phyloP scores from a whole-genome alignment of 2,113 vertebrate genomes.

The Centropristis striata region DNA sequence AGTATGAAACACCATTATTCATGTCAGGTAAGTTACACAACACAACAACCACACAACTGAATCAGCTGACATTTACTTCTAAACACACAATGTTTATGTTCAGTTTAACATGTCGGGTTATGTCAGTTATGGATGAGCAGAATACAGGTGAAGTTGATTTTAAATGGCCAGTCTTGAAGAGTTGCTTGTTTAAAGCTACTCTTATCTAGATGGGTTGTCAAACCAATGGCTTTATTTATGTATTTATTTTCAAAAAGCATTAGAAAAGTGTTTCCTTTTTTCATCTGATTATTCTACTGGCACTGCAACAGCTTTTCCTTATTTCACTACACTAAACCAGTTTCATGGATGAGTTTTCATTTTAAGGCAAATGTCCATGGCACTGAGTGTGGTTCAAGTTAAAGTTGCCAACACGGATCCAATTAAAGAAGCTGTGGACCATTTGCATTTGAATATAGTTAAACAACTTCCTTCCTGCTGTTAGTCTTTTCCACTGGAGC shows the following conservation, averaged over 20 bases:
- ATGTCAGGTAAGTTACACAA: neutral
- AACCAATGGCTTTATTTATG: too few relatives aligned
- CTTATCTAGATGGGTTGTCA: too few relatives aligned
- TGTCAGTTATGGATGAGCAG: neutral
- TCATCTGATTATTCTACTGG: neutral
- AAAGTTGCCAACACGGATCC: neutral
- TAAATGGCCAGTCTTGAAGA: neutral
- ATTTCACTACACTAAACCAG: too few relatives aligned
- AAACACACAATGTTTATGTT: neutral
- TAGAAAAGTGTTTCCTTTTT: too few relatives aligned
- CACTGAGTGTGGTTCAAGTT: neutral
- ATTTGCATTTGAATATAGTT: conserved; percentile 24
- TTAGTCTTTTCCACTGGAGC: neutral
- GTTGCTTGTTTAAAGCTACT: too few relatives aligned
- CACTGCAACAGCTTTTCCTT: neutral
- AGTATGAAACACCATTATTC: neutral
- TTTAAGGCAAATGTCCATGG: conserved; percentile 18
- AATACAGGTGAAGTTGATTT: neutral
- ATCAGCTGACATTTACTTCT: neutral
- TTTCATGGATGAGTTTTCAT: conserved; percentile 13
- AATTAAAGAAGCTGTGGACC: neutral
- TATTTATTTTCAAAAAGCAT: too few relatives aligned
- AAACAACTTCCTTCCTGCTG: neutral
- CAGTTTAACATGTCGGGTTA: neutral
- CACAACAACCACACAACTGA: neutral